These are phyloP conservation scores for Brachyopa scutellaris DNA, from an alignment of 2,888 invertebrate genomes.

Conservation along the genomic window DNA sequence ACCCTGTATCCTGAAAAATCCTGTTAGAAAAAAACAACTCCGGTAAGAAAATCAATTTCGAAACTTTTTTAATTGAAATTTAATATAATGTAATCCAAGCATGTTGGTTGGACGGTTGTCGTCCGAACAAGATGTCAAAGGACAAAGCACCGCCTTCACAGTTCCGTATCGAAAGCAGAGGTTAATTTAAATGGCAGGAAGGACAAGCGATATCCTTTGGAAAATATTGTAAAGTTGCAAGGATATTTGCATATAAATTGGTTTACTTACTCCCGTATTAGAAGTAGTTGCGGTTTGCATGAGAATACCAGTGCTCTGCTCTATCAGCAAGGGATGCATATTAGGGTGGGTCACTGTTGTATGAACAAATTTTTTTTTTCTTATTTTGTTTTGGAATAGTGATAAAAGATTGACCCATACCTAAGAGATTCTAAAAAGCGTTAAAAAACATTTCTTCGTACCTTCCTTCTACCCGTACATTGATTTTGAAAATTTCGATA, in stretches of 20 bases:
- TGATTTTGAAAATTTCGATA: too few relatives aligned
- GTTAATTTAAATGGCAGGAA: conserved; percentile 71
- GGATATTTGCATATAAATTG: conserved; percentile 70
- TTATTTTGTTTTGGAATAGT: too few relatives aligned
- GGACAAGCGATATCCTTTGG: conserved; percentile 42
- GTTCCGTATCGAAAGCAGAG: conserved; percentile 42
- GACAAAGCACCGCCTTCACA: conserved; percentile 57
- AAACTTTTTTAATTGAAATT: conserved; percentile 67
- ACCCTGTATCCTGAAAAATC: too few relatives aligned
- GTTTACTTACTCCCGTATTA: conserved; percentile 50
- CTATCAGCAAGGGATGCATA: conserved; percentile 33
- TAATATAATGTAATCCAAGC: conserved; percentile 54
- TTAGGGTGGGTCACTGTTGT: too few relatives aligned
- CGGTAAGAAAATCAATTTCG: conserved; percentile 55
- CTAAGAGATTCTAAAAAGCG: too few relatives aligned
- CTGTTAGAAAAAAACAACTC: too few relatives aligned
- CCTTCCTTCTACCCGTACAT: too few relatives aligned
- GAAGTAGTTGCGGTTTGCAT: conserved; percentile 59
- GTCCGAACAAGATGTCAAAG: conserved; percentile 59
- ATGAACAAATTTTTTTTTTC: too few relatives aligned
- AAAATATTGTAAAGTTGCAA: conserved; percentile 65
- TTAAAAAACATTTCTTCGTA: too few relatives aligned
- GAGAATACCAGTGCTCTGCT: conserved; percentile 27
- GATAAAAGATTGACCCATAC: too few relatives aligned
- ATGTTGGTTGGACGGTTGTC: too few relatives aligned